Conservation (phyloP, 2,797 vertebrate genomes). For the Masticophis lateralis region DNA sequence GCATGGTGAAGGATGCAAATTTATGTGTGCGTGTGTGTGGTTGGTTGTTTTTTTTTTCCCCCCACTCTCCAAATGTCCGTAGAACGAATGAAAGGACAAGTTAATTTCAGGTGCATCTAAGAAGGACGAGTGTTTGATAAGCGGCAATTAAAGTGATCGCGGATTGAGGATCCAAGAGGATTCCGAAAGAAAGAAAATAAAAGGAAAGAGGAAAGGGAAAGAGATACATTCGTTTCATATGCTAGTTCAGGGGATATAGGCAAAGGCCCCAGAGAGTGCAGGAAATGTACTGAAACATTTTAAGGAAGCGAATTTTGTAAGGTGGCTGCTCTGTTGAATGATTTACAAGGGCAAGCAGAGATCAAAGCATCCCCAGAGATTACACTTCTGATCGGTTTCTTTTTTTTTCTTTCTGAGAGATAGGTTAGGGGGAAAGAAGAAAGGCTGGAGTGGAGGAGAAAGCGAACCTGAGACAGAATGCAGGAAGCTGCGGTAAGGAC, state of each 20-base stretch:
- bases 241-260: neutral
- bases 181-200: neutral
- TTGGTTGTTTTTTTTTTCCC: accelerated
- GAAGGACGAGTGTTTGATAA: neutral
- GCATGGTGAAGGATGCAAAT: neutral
- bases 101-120: neutral
- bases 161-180: neutral
- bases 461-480: neutral
- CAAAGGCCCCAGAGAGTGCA: neutral
- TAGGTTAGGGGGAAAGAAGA: accelerated
- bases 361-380: neutral
- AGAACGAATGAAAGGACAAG: neutral
- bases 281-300: constrained; percentile 20
- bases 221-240: neutral
- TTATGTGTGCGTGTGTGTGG: neutral
- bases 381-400: neutral
- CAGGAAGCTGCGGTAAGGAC: neutral
- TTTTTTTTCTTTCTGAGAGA: neutral
- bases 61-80: neutral
- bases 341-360: neutral
- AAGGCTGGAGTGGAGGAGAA: neutral
- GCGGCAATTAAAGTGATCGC: neutral
- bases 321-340: accelerated
- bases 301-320: neutral
- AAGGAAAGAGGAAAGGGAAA: too few species aligned